Evolutionary conservation across 2,797 vertebrate species (phyloP), one percentile per base, ranked within the genome.

Genomic region (Phrynocephalus forsythii): DNA sequence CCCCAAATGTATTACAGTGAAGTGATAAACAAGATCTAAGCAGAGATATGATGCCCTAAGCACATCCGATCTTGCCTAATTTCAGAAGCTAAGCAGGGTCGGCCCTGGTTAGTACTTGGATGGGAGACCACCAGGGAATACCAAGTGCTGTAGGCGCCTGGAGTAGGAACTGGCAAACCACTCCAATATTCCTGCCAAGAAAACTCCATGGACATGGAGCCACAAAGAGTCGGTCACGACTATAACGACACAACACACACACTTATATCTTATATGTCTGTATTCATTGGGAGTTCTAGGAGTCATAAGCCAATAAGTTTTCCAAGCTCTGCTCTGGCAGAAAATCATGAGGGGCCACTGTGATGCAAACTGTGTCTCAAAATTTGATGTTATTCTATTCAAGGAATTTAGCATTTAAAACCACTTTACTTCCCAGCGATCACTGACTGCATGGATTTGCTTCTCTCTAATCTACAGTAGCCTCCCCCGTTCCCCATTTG

Each of bases 401-500:
- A 44, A 80, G 92, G 28, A 22, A 22, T 89, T 7, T 26, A 78
- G 38, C 83, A 79, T 72, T 86, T 91, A 85, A 86, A 6, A 0
- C 6, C 0, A 0, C 18, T 87, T 92, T 91, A 82, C 88, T 87
- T 88, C 82, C 76, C 88, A 82, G 44, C 83, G 44, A 73, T 9
- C 72, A 69, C 72, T 91, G 87, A 94, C 88, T 69, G 76, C 88
- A 90, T n/a, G 4, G 85, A 82, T 73, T 75, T 91, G 11, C 48
- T 82, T 90, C 38, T 44, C 38, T 44, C 71, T 72, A 60, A 79
- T 92, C 82, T 71, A 44, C 38, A 44, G 38, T 44, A 76, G 44
- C 28, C 69, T 38, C 78, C 84, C 56, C 7, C 82, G 38, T 89
- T 89, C 56, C 7, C 82, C 48, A 89, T 89, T 67, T 92, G 1